A percentile compares a stretch with the other conserved stretches of the same genome.
Evolutionary conservation across 2,797 vertebrate species (phyloP).

Genomic region (Pampus argenteus): DNA sequence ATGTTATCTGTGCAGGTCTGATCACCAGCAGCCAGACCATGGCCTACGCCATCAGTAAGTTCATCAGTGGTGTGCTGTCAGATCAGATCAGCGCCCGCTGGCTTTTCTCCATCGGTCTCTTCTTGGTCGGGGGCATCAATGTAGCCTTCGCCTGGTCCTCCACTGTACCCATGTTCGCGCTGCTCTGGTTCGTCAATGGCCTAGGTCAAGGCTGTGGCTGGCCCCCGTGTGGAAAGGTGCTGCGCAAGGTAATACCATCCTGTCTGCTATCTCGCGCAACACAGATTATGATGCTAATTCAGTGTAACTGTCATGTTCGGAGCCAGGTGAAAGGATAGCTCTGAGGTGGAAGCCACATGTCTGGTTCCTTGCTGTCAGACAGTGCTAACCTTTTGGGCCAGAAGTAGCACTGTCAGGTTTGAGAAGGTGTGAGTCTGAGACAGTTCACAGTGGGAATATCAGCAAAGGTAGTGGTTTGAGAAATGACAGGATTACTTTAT

Average conservation of each 20-base stretch:
- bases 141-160: slow-evolving; percentile 93
- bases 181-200: slow-evolving; percentile 97
- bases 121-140: slow-evolving; percentile 95
- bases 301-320: neutral
- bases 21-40: slow-evolving; percentile 98
- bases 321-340: slow-evolving; percentile 7
- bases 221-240: slow-evolving; percentile 95
- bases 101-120: slow-evolving; percentile 94
- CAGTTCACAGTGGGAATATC: neutral
- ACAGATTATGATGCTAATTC: neutral
- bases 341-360: neutral
- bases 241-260: slow-evolving; percentile 88
- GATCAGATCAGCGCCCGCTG: slow-evolving; percentile 95
- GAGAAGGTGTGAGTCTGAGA: slow-evolving; percentile 13
- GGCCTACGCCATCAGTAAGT: slow-evolving; percentile 98
- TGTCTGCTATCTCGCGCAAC: neutral
- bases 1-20: slow-evolving; percentile 84
- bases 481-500: slow-evolving; percentile 22
- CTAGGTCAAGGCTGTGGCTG: slow-evolving; percentile 97
- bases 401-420: neutral
- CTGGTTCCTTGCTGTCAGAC: neutral
- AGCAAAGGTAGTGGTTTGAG: neutral
- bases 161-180: slow-evolving; percentile 87
- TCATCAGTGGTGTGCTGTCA: slow-evolving; percentile 94
- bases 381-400: slow-evolving; percentile 22